These are phyloP conservation scores for Drosophila kuntzei DNA, from an alignment of 2,888 invertebrate species.

Conservation along the genomic window DNA sequence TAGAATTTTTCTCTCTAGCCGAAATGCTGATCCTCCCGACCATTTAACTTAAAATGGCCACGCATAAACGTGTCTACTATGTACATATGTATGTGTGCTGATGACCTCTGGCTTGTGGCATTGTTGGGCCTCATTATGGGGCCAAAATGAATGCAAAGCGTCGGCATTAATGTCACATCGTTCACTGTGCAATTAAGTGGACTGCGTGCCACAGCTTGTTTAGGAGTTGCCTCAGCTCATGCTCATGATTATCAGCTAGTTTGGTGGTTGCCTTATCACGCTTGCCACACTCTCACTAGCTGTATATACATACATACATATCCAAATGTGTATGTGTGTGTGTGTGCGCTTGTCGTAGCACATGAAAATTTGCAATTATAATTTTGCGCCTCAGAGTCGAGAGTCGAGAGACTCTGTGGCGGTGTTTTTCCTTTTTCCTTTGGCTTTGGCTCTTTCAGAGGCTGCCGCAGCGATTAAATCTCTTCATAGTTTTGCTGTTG, in stretches of 20 bases:
- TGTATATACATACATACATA: background rate
- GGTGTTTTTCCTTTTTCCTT: constrained; percentile 67
- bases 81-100: background rate
- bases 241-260: constrained; percentile 60
- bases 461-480: constrained; percentile 67
- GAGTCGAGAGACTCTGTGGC: constrained; percentile 60
- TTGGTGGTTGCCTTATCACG: constrained; percentile 66
- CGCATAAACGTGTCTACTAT: constrained; percentile 26
- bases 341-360: constrained; percentile 26
- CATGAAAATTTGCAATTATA: constrained; percentile 78
- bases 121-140: constrained; percentile 64
- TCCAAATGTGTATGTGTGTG: background rate
- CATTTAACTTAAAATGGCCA: constrained; percentile 1
- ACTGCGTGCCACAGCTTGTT: constrained; percentile 53
- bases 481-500: constrained; percentile 29
- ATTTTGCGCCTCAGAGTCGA: constrained; percentile 70
- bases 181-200: constrained; percentile 51
- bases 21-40: background rate
- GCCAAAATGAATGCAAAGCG: constrained; percentile 79
- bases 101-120: constrained; percentile 54
- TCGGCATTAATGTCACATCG: constrained; percentile 75
- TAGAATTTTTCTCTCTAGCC: background rate
- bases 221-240: constrained; percentile 13
- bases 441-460: constrained; percentile 53
- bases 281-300: constrained; percentile 77